Conservation (phyloP, 2,113 vertebrate genomes). For the Chionomys nivalis region DNA sequence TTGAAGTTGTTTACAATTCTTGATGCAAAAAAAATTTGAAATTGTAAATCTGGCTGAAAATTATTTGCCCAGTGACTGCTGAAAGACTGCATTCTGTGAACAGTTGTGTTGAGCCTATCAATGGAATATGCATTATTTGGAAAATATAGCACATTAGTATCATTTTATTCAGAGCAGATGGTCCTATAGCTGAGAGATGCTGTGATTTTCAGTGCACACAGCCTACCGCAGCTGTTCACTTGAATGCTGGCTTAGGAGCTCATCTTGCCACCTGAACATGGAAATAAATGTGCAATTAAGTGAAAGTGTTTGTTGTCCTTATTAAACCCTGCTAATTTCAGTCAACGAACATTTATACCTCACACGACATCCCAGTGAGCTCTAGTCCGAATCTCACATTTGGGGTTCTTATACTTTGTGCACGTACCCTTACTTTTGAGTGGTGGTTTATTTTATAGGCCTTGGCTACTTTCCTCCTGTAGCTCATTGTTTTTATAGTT, state of each 20-base stretch:
- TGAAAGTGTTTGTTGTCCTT: constrained; percentile 82
- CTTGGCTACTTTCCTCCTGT: constrained; percentile 54
- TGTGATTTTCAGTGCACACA: constrained; percentile 83
- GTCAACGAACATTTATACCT: constrained; percentile 75
- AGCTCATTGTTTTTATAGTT: constrained; percentile 62
- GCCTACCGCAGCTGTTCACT: constrained; percentile 89
- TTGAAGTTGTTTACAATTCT: constrained; percentile 81
- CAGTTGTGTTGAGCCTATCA: constrained; percentile 84
- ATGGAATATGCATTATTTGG: constrained; percentile 85
- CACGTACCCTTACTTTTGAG: constrained; percentile 35
- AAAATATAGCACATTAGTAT: constrained; percentile 85
- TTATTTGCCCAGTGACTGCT: constrained; percentile 81
- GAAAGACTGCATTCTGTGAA: constrained; percentile 83
- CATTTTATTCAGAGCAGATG: constrained; percentile 88
- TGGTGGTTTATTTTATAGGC: constrained; percentile 65
- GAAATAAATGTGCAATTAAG: constrained; percentile 86
- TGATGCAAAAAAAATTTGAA: constrained; percentile 68
- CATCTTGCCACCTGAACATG: constrained; percentile 85
- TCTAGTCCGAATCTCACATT: constrained; percentile 58
- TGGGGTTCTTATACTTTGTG: constrained; percentile 47
- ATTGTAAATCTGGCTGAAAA: constrained; percentile 79
- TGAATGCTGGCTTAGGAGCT: constrained; percentile 85
- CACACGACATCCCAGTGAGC: constrained; percentile 51
- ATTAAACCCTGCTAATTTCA: constrained; percentile 80
- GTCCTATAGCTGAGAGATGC: constrained; percentile 84